Evolutionary conservation across 2,113 vertebrate species (phyloP), one percentile per base, ranked within the genome.

Genomic region (Hydropotes inermis): DNA sequence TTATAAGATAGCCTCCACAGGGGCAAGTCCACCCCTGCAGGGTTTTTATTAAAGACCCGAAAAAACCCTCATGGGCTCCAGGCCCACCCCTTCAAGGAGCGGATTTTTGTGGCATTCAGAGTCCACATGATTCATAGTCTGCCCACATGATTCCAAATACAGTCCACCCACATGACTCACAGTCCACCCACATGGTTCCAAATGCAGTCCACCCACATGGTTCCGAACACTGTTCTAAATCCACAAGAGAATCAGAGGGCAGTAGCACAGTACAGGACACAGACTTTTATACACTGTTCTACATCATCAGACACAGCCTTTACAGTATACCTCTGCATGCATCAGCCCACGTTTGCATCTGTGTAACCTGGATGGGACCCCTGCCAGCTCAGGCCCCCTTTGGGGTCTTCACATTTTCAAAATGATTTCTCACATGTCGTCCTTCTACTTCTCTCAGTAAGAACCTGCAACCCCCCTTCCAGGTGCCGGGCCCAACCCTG

Each of bases 401-500:
- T 70, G 64, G 1, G 64, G 36, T 70, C 64, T 70, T 70, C 64
- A 11, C 64, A 36, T 21, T 70, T 70, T 70, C 64, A 36, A 70
- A 70, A 36, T 36, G n/a, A 2, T 36, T 9, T 11, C 64, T 70
- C 2, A 0, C 64, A 11, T 70, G n/a, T 3, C 9, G 2, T 70
- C 64, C n/a, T n/a, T 70, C 19, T 36, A 21, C 33, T 36, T 70
- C 64, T 70, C 64, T 36, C n/a, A 23, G 5, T 36, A 70, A 36
- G 64, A 70, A 21, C 5, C 64, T 70, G 64, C n/a, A 70, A 16
- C 3, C 30, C 30, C 14, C 3, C 13, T 13, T 19, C 19, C 33
- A 67, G n/a, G 64, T 70, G 19, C 64, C 0, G 0, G 33, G n/a
- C 64, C 33, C 64, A 36, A n/a, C n/a, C n/a, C n/a, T 67, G n/a